Conservation (phyloP, 2,797 vertebrate genomes). For the Cichlasoma orientale region DNA sequence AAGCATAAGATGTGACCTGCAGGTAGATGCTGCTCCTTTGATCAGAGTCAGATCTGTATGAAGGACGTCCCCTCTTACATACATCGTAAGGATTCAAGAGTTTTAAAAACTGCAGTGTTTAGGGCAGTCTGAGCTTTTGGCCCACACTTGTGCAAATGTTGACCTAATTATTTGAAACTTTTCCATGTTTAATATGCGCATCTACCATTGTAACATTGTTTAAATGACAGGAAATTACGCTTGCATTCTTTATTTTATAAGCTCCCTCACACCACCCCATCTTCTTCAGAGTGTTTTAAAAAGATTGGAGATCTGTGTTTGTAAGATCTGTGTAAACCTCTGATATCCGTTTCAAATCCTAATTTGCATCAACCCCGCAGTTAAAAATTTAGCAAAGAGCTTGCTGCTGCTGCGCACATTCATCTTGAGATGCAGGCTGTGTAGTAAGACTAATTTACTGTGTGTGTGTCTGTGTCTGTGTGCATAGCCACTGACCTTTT, state of each 20-base stretch:
- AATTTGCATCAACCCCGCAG: constrained; percentile 13
- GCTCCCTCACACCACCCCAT: neutral
- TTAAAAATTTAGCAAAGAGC: constrained; percentile 12
- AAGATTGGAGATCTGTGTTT: constrained; percentile 23
- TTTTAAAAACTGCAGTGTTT: neutral
- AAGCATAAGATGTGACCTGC: neutral
- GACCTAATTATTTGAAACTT: neutral
- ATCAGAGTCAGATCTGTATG: neutral
- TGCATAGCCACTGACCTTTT: constrained; percentile 5
- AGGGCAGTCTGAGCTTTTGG: neutral
- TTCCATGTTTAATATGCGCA: neutral
- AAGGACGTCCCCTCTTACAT: neutral
- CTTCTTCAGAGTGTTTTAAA: constrained; percentile 34
- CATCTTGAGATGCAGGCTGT: constrained; percentile 4
- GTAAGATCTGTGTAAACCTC: constrained; percentile 21
- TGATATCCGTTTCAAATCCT: constrained; percentile 22
- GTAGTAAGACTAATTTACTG: neutral
- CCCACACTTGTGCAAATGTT: neutral
- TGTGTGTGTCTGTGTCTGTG: neutral
- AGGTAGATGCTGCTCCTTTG: neutral
- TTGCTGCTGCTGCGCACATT: neutral
- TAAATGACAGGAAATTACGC: neutral
- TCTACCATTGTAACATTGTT: neutral
- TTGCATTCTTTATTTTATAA: neutral
- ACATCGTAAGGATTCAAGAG: neutral